Base-by-base conservation (phyloP, 1,140 invertebrate species). In the Hyles vespertilio region DNA sequence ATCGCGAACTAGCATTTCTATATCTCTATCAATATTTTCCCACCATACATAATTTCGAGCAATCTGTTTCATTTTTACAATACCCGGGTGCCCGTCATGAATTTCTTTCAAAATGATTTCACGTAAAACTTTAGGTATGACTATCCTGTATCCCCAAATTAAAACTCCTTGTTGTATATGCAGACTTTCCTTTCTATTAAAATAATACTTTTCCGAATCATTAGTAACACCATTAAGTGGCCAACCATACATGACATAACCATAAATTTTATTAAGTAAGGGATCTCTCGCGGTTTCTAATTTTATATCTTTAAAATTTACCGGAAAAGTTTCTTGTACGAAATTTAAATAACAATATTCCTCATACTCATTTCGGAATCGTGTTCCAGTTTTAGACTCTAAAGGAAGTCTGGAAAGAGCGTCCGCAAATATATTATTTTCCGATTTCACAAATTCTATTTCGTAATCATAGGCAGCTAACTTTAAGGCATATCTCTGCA, bases 31-130 rank as follows among this genome's bases (percentile, higher is more conserved):
- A 1, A 92, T 81, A 3, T 72, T 69, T 12, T 79, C 85, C 89
- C 90, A 92, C 66, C 84, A 92, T 6, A 91, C 74, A 63, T 90
- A 87, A 45, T 70, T 68, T 6, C 67, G 57, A 0, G 80, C 80
- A 6, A 78, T 48, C 32, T 69, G 57, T 57, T 79, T 83, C 60
- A 76, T 81, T 63, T 65, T 60, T 6, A 72, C 66, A 0, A 79
- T 61, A 11, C 75, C 79, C 33, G 64, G 58, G 48, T 81, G 78
- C 2, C 57, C 61, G 11, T 65, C 64, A 47, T 84, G 79, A 11
- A 84, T 61, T 59, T 81, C 70, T 45, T 69, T 56, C 48, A 84
- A 50, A 22, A 81, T 22, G 0, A 10, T n/a, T 3, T 59, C n/a
- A 40, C 66, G 57, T 32, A 74, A 65, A 22, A 32, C 58, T 12